These are phyloP conservation scores for Anas platyrhynchos DNA, from an alignment of 2,113 vertebrate genomes.

Conservation along the genomic window DNA sequence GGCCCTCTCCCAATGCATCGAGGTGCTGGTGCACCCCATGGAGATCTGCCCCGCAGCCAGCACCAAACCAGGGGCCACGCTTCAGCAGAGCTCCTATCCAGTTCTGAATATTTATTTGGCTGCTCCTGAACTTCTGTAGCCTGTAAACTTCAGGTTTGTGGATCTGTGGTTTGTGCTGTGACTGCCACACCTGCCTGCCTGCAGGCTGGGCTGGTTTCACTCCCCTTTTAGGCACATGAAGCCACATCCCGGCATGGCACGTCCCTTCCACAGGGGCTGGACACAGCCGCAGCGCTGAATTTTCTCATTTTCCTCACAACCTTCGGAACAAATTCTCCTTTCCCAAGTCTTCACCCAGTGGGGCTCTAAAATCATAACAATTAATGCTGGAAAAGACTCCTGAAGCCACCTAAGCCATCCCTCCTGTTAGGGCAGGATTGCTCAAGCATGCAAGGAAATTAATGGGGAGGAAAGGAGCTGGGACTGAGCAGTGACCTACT, in stretches of 20 bases:
- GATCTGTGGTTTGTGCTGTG: accelerated
- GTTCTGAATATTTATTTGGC: background rate
- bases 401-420: slow-evolving; percentile 9
- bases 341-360: background rate
- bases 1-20: accelerated
- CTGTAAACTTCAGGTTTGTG: accelerated
- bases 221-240: background rate
- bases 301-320: slow-evolving; percentile 3
- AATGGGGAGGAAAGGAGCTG: background rate
- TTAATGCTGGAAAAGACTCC: slow-evolving; percentile 45
- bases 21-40: accelerated
- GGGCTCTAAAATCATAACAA: slow-evolving; percentile 32
- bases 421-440: background rate
- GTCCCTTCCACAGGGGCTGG: accelerated
- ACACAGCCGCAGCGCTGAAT: accelerated
- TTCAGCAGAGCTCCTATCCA: background rate
- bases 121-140: background rate
- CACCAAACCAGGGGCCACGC: background rate
- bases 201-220: accelerated
- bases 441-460: background rate
- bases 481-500: background rate
- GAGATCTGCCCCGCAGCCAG: background rate
- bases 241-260: background rate
- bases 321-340: background rate
- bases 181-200: accelerated